These are phyloP conservation scores for Hemicordylus capensis DNA, from an alignment of 2,113 vertebrate genomes.

Conservation along the genomic window DNA sequence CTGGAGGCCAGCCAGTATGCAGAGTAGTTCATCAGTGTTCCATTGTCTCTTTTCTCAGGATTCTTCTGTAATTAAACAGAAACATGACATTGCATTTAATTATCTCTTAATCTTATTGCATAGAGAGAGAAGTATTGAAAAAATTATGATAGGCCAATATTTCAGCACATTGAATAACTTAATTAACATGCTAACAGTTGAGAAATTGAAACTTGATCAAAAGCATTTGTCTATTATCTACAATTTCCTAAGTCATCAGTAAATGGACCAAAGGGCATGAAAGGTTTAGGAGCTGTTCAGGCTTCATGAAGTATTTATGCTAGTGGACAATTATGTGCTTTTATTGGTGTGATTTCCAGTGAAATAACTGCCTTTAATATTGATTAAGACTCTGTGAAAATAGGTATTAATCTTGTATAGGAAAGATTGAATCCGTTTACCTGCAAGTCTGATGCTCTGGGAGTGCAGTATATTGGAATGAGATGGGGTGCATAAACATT, in stretches of 20 bases:
- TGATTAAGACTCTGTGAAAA: slow-evolving; percentile 59
- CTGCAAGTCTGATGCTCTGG: slow-evolving; percentile 50
- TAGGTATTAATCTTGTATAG: slow-evolving; percentile 52
- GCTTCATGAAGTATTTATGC: slow-evolving; percentile 4
- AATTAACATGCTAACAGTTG: slow-evolving; percentile 39
- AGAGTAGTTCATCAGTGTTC: not conserved
- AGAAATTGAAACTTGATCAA: slow-evolving; percentile 35
- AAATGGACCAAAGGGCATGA: slow-evolving; percentile 9
- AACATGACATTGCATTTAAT: slow-evolving; percentile 22
- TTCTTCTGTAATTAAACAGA: slow-evolving; percentile 22
- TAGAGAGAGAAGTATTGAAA: slow-evolving; percentile 31
- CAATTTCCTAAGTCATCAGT: slow-evolving; percentile 38
- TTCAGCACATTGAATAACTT: slow-evolving; percentile 42
- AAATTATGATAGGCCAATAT: slow-evolving; percentile 53
- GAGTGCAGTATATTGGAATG: slow-evolving; percentile 33
- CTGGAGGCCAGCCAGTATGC: no score
- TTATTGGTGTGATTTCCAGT: slow-evolving; percentile 46
- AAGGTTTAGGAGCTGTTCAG: slow-evolving; percentile 24
- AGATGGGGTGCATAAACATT: slow-evolving; percentile 34
- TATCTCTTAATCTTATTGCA: slow-evolving; percentile 35
- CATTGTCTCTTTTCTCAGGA: not conserved
- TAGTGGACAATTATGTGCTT: slow-evolving; percentile 19
- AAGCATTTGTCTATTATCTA: slow-evolving; percentile 33
- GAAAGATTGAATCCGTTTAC: slow-evolving; percentile 57
- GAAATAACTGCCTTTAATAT: slow-evolving; percentile 37